Conservation (phyloP, 2,888 invertebrate genomes). For the Altica lythri region DNA sequence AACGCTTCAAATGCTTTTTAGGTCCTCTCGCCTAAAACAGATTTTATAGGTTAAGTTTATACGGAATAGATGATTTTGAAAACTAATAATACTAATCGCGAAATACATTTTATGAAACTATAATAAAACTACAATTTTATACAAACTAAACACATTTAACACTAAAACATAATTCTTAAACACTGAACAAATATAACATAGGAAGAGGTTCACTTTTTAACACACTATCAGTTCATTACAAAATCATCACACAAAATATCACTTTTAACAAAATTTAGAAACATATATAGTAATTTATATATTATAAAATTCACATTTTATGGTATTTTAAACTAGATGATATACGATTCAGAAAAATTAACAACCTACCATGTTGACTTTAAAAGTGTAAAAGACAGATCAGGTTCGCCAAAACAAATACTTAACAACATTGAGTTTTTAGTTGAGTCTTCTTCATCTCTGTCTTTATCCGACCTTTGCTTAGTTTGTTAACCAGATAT, state of each 20-base stretch:
- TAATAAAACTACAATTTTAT: too few species aligned
- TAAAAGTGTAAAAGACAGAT: slow-evolving; percentile 21
- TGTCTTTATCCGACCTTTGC: not conserved
- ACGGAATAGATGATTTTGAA: not conserved
- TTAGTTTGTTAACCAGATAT: too few species aligned
- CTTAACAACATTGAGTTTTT: not conserved
- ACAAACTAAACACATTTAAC: too few species aligned
- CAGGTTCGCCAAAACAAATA: slow-evolving; percentile 17
- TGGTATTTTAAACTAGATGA: slow-evolving; percentile 11
- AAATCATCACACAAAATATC: slow-evolving; percentile 6
- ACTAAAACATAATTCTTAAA: too few species aligned
- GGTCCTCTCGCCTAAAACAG: slow-evolving; percentile 92
- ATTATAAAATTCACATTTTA: not conserved
- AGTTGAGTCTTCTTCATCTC: not conserved
- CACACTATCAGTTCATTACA: too few species aligned
- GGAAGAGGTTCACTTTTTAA: too few species aligned
- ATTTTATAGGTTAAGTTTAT: slow-evolving; percentile 18
- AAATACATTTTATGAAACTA: too few species aligned
- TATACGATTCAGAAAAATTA: slow-evolving; percentile 12
- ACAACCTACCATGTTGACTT: slow-evolving; percentile 28
- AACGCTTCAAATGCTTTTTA: slow-evolving; percentile 99
- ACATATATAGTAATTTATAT: not conserved
- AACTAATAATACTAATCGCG: not conserved
- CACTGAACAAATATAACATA: too few species aligned
- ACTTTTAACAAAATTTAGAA: not conserved